phyloP scores from a whole-genome alignment of 2,888 invertebrate species.

The Chrysolina haemoptera region DNA sequence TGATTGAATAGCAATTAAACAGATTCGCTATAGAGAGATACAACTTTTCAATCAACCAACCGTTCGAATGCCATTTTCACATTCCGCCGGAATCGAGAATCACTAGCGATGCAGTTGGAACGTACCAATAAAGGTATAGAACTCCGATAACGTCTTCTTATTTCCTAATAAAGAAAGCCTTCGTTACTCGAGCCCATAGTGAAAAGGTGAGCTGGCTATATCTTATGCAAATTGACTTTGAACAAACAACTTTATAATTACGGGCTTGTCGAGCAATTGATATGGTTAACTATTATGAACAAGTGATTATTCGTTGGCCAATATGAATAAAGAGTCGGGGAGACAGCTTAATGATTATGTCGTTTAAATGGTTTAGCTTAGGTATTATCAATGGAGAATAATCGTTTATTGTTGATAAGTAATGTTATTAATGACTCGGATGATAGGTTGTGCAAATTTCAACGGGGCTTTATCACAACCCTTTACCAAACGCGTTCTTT shows the following conservation, averaged over 20 bases:
- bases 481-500: too few species aligned
- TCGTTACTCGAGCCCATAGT: slow-evolving; percentile 43
- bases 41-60: not conserved
- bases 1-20: not conserved
- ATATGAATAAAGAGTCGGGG: slow-evolving; percentile 17
- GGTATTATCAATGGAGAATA: slow-evolving; percentile 6
- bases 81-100: slow-evolving; percentile 19
- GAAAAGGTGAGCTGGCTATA: slow-evolving; percentile 50
- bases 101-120: slow-evolving; percentile 21
- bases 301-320: slow-evolving; percentile 28
- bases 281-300: slow-evolving; percentile 28
- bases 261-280: slow-evolving; percentile 46
- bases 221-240: slow-evolving; percentile 52
- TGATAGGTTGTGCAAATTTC: not conserved
- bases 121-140: slow-evolving; percentile 25
- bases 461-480: not conserved
- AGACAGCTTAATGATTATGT: slow-evolving; percentile 1
- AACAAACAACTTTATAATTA: slow-evolving; percentile 53
- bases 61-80: not conserved
- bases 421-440: slow-evolving; percentile 6
- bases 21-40: not conserved
- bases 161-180: slow-evolving; percentile 53
- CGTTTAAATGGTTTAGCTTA: not conserved
- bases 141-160: slow-evolving; percentile 43
- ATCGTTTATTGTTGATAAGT: slow-evolving; percentile 16